Evolutionary conservation across 2,888 invertebrate genomes (phyloP), one percentile per base, ranked within the genome.

Genomic region (Cybosia mesomella): DNA sequence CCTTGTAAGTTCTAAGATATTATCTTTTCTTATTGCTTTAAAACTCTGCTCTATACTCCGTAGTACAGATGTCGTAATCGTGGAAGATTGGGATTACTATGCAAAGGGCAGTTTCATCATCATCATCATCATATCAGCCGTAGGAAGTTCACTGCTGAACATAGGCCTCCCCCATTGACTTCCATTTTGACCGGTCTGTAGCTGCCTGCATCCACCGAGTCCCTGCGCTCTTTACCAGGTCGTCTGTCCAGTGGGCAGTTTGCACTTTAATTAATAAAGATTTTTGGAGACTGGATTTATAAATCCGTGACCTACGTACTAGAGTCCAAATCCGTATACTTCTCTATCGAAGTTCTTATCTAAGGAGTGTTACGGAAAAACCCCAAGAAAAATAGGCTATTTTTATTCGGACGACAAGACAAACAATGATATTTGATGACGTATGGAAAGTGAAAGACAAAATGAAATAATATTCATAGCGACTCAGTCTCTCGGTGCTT

Each of bases 381-480:
- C 67, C 64, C 61, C 61, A 64, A 70, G 59, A 58, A 68, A 69
- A 72, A 69, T 49, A 49, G 8, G n/a, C 65, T 72, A 71, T 70
- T 76, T 71, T 74, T 39, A 60, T 70, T 68, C 57, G 59, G 76
- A 72, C 69, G 71, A 80, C 71, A 70, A 62, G 70, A 72, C 72
- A 76, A 72, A 80, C 75, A 80, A 80, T 76, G 72, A 70, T 81
- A 81, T 75, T 79, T 75, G 77, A 79, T 80, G 79, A 74, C 73
- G 73, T 76, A 72, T 76, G 70, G 70, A 76, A 81, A 81, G 72
- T 78, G 71, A 71, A 76, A 70, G 76, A 72, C 68, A 68, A 73
- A 28, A 80, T 61, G 43, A 67, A 74, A 71, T 80, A 69, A 77
- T 80, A 77, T 49, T 80, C 79, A 70, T 28, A n/a, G 58, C 68